These are phyloP conservation scores for Triplophysa bombifrons DNA, from an alignment of 2,797 vertebrate genomes.

Conservation along the genomic window DNA sequence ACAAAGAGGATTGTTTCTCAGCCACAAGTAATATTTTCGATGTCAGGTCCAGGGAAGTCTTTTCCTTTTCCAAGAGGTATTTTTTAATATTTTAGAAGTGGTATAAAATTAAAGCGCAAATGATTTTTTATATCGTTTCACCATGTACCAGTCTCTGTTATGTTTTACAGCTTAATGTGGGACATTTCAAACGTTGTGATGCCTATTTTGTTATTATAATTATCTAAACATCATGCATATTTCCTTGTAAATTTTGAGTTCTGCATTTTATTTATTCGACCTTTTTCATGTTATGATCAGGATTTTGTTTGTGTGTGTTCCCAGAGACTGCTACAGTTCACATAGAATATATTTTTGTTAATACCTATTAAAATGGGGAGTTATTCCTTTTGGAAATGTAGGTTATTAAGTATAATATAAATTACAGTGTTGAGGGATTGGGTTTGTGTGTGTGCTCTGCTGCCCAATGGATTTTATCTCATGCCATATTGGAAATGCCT, in stretches of 20 bases:
- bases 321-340: conserved; percentile 74
- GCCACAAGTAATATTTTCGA: conserved; percentile 75
- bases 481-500: conserved; percentile 61
- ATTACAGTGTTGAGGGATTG: conserved; percentile 62
- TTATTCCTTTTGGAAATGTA: conserved; percentile 67
- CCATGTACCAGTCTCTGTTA: conserved; percentile 76
- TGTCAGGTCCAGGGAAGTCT: conserved; percentile 66
- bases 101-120: conserved; percentile 71
- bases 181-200: conserved; percentile 63
- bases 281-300: conserved; percentile 48
- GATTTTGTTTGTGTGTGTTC: conserved; percentile 47
- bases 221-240: conserved; percentile 75
- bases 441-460: conserved; percentile 57
- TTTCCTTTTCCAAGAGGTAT: conserved; percentile 80
- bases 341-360: conserved; percentile 84
- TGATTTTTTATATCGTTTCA: conserved; percentile 78
- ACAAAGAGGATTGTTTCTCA: conserved; percentile 70
- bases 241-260: conserved; percentile 68
- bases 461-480: conserved; percentile 58
- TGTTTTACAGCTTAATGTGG: conserved; percentile 73
- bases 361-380: conserved; percentile 66
- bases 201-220: conserved; percentile 60
- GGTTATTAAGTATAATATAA: conserved; percentile 70
- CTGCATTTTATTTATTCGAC: conserved; percentile 76
- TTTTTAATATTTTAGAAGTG: conserved; percentile 79